These are phyloP conservation scores for Pelochelys cantorii DNA, from an alignment of 2,797 vertebrate species.

Conservation along the genomic window DNA sequence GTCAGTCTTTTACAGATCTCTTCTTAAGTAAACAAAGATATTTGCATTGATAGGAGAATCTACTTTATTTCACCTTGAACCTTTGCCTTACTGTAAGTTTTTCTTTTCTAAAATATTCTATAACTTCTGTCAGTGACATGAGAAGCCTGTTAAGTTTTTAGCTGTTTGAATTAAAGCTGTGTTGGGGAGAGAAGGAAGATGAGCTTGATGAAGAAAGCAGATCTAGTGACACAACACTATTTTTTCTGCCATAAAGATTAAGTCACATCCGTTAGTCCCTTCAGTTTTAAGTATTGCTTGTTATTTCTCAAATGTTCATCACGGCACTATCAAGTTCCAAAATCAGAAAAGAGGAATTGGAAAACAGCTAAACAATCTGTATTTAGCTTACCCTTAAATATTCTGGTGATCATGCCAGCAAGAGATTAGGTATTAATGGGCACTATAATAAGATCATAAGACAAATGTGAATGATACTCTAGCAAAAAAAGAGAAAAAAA, in stretches of 20 bases:
- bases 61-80: neutral
- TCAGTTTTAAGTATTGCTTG: conserved; percentile 1
- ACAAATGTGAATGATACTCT: neutral
- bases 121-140: neutral
- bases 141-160: neutral
- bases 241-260: neutral
- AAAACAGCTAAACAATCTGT: conserved; percentile 7
- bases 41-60: neutral
- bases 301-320: conserved; percentile 18
- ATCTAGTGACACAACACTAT: conserved; percentile 11
- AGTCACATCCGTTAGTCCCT: conserved; percentile 4
- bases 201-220: neutral
- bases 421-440: conserved; percentile 6
- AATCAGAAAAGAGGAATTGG: neutral
- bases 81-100: neutral
- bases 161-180: neutral
- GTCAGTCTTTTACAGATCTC: neutral
- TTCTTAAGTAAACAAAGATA: neutral
- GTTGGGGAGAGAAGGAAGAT: neutral
- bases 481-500: neutral
- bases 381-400: neutral
- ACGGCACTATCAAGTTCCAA: conserved; percentile 4
- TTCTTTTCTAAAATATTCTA: neutral
- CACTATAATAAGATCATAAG: neutral
- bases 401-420: neutral